Conservation (phyloP, 2,888 invertebrate species). For the Petrophora chlorosata region DNA sequence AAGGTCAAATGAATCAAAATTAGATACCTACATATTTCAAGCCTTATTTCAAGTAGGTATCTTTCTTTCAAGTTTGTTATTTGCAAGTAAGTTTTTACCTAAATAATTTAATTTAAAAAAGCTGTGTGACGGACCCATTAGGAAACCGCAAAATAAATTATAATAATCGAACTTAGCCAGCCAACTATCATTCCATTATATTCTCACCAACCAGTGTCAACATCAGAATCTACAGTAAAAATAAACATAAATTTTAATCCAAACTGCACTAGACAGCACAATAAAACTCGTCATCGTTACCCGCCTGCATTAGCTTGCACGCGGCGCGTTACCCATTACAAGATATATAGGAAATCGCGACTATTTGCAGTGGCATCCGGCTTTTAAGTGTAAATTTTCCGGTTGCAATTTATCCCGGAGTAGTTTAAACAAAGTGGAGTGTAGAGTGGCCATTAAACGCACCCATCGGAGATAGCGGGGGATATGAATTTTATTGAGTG, state of each 20-base stretch:
- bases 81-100: too few relatives aligned
- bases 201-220: background rate
- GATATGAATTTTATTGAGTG: conserved; percentile 34
- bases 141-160: too few relatives aligned
- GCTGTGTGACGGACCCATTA: too few relatives aligned
- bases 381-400: conserved; percentile 82
- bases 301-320: conserved; percentile 44
- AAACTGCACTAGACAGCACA: conserved; percentile 31
- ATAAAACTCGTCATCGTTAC: conserved; percentile 30
- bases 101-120: too few relatives aligned
- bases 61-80: too few relatives aligned
- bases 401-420: conserved; percentile 74
- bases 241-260: conserved; percentile 4
- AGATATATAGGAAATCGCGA: conserved; percentile 77
- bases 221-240: conserved; percentile 5
- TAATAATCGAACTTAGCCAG: too few relatives aligned
- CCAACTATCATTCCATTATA: background rate
- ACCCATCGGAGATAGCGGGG: conserved; percentile 31
- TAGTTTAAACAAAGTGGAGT: conserved; percentile 45
- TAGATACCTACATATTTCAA: too few relatives aligned
- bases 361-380: conserved; percentile 76
- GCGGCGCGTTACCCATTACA: conserved; percentile 64
- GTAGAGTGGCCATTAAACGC: conserved; percentile 39
- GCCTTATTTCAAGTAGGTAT: too few relatives aligned
- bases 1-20: too few relatives aligned